Conservation (phyloP, 2,113 vertebrate genomes). For the Petaurus breviceps region DNA sequence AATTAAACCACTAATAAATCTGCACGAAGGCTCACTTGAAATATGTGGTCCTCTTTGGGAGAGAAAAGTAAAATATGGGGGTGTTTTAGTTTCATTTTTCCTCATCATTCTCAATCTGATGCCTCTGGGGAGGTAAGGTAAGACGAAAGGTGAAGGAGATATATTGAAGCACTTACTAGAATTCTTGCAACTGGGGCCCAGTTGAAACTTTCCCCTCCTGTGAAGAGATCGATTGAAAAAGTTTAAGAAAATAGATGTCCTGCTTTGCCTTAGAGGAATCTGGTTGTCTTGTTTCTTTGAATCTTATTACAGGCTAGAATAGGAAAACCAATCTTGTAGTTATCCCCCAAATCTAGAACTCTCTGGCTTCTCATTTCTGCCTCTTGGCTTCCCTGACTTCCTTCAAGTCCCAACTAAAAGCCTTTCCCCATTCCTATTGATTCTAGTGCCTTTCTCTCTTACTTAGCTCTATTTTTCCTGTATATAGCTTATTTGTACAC, state of each 20-base stretch:
- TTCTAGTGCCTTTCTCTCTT: neutral
- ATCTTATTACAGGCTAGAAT: neutral
- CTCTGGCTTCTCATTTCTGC: neutral
- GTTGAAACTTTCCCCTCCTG: neutral
- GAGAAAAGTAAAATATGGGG: constrained; percentile 17
- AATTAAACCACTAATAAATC: neutral
- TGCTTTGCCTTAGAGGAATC: constrained; percentile 6
- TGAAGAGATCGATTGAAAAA: neutral
- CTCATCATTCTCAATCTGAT: constrained; percentile 10
- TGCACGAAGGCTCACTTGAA: neutral
- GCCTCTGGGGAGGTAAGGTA: neutral
- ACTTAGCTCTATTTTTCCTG: neutral
- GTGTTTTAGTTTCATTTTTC: constrained; percentile 18
- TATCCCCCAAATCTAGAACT: neutral
- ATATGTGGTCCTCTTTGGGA: neutral
- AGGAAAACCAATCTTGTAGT: neutral
- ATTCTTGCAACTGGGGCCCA: neutral
- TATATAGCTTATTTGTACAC: neutral
- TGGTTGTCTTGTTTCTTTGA: constrained; percentile 20
- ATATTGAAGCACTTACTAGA: constrained; percentile 29
- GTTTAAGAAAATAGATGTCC: neutral
- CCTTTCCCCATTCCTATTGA: neutral
- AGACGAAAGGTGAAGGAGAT: constrained; percentile 41
- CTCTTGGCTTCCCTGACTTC: neutral
- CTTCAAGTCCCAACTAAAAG: neutral